phyloP scores from a whole-genome alignment of 2,113 vertebrate species.

The Noturus placidus region DNA sequence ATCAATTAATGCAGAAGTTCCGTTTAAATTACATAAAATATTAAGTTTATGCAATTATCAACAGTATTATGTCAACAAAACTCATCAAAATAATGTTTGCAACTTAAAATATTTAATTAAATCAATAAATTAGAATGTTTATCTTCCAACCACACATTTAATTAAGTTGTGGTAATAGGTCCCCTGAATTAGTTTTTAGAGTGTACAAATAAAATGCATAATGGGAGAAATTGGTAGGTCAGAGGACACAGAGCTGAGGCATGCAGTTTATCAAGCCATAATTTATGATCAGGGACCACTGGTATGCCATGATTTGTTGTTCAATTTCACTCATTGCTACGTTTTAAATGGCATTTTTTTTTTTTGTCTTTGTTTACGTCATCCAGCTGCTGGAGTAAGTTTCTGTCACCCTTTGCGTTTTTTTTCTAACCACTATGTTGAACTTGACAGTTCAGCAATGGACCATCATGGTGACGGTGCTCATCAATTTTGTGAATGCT shows the following conservation, averaged over 20 bases:
- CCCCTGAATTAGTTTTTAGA: too few relatives aligned
- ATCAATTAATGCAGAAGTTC: too few relatives aligned
- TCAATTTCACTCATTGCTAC: background rate
- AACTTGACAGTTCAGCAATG: constrained; percentile 29
- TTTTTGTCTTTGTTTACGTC: constrained; percentile 36
- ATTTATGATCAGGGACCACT: constrained; percentile 61
- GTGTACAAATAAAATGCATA: background rate
- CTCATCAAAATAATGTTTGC: too few relatives aligned
- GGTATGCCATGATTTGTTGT: background rate
- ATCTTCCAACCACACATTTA: too few relatives aligned
- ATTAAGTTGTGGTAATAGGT: too few relatives aligned
- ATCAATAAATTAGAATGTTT: too few relatives aligned
- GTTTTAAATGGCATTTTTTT: constrained; percentile 28
- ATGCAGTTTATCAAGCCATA: background rate
- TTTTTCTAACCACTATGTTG: constrained; percentile 25
- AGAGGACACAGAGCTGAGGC: background rate
- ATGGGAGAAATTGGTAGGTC: background rate
- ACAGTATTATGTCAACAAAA: too few relatives aligned
- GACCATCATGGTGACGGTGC: background rate
- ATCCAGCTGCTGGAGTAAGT: constrained; percentile 19
- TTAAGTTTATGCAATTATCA: too few relatives aligned
- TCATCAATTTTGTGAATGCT: background rate
- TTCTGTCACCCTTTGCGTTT: constrained; percentile 23
- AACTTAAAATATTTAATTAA: too few relatives aligned
- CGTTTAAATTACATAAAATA: too few relatives aligned